These are phyloP conservation scores for Leptinotarsa defecta DNA, from an alignment of 1,140 invertebrate genomes.

Conservation along the genomic window DNA sequence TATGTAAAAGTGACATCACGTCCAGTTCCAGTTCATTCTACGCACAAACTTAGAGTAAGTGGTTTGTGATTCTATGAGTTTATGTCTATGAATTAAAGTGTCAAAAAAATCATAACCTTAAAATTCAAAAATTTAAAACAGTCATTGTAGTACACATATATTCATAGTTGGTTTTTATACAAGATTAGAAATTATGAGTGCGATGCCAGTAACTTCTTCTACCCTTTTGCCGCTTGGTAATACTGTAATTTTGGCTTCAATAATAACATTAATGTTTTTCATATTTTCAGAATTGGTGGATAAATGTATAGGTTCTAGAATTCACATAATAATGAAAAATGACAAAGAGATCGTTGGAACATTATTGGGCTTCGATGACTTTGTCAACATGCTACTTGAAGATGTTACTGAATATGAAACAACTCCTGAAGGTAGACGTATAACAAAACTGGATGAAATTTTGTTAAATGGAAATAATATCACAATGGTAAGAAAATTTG, in stretches of 20 bases:
- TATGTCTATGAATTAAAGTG: too few species aligned
- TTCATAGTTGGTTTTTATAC: too few species aligned
- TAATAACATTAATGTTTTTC: slow-evolving; percentile 18
- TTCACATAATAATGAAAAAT: slow-evolving; percentile 99
- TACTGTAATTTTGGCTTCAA: slow-evolving; percentile 19
- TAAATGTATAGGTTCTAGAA: slow-evolving; percentile 98
- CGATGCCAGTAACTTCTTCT: slow-evolving; percentile 51
- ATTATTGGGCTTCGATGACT: slow-evolving; percentile 97
- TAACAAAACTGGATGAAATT: slow-evolving; percentile 98
- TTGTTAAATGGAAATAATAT: slow-evolving; percentile 99
- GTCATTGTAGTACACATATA: too few species aligned
- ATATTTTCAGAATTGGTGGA: slow-evolving; percentile 88
- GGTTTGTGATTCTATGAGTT: too few species aligned
- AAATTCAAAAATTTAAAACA: too few species aligned
- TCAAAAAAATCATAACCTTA: too few species aligned
- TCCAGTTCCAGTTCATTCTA: too few species aligned
- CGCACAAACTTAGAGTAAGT: too few species aligned
- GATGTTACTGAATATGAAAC: slow-evolving; percentile 94
- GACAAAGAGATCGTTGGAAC: slow-evolving; percentile 99
- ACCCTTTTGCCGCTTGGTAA: slow-evolving; percentile 52
- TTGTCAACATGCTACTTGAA: slow-evolving; percentile 96
- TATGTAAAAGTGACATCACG: too few species aligned
- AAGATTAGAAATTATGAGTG: slow-evolving; percentile 41
- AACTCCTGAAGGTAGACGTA: slow-evolving; percentile 92
- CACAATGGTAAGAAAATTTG: slow-evolving; percentile 78